Conservation (phyloP, 2,113 vertebrate species). For the Ailuropoda melanoleuca region DNA sequence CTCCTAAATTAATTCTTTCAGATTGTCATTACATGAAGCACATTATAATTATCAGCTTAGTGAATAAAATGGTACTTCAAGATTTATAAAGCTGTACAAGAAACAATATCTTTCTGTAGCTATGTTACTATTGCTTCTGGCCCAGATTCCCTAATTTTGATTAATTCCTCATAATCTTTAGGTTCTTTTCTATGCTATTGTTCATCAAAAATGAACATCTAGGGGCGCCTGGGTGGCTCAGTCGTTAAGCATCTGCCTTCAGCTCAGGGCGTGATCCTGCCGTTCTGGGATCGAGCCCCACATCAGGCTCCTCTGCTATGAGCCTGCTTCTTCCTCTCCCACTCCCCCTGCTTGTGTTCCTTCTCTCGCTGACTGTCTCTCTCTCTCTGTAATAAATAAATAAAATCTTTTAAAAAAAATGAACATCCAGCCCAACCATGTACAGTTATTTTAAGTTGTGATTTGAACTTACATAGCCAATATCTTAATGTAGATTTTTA, state of each 20-base stretch:
- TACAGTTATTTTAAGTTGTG: not conserved
- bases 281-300: no score
- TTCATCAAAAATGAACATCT: not conserved
- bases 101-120: not conserved
- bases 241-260: no score
- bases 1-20: not conserved
- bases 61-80: not conserved
- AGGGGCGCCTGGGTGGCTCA: no score
- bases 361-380: no score
- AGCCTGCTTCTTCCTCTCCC: no score
- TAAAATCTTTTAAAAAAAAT: not conserved
- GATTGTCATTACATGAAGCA: not conserved
- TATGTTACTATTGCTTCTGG: not conserved
- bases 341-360: no score
- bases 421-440: not conserved
- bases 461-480: not conserved
- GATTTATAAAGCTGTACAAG: not conserved
- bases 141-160: not conserved
- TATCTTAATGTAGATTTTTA: not conserved
- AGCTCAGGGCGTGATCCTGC: no score
- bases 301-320: no score
- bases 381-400: no score
- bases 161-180: not conserved
- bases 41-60: not conserved
- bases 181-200: not conserved